Evolutionary conservation across 2,888 invertebrate species (phyloP).

Genomic region (Dimorphilus gyrociliatus): DNA sequence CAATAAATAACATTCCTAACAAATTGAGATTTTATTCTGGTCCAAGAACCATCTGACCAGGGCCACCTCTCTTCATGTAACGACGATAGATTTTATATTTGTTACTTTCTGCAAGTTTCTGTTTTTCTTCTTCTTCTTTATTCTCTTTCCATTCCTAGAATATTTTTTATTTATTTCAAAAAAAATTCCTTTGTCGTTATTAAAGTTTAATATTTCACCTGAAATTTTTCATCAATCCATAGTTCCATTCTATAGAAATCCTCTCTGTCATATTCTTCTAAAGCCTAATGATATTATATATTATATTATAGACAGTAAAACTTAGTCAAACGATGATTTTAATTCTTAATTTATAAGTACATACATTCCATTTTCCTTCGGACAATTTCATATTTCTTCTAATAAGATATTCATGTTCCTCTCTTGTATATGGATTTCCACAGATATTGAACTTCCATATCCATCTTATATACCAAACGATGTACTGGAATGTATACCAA

Average conservation of each 20-base stretch:
- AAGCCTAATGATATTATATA: constrained; percentile 15
- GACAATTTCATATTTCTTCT: constrained; percentile 53
- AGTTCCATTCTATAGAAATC: constrained; percentile 57
- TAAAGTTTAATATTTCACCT: constrained; percentile 25
- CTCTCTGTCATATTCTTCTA: constrained; percentile 57
- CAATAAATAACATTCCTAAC: too few species aligned
- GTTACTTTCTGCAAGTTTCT: constrained; percentile 65
- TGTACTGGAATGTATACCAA: constrained; percentile 48
- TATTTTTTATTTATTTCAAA: neutral
- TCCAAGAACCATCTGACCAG: constrained; percentile 68
- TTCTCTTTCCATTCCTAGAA: constrained; percentile 53
- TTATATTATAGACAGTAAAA: constrained; percentile 1
- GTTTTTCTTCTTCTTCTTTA: constrained; percentile 68
- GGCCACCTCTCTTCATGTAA: constrained; percentile 75
- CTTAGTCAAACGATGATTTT: too few species aligned
- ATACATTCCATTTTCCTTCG: constrained; percentile 42
- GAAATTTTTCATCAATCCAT: constrained; percentile 65
- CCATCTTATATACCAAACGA: constrained; percentile 63
- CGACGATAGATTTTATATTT: constrained; percentile 72
- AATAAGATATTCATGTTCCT: constrained; percentile 68
- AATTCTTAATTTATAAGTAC: too few species aligned
- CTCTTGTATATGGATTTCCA: constrained; percentile 58
- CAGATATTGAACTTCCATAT: constrained; percentile 59
- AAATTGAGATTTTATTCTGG: constrained; percentile 34
- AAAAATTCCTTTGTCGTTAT: neutral